Conservation (phyloP, 2,113 vertebrate species). For the Sturnus vulgaris region DNA sequence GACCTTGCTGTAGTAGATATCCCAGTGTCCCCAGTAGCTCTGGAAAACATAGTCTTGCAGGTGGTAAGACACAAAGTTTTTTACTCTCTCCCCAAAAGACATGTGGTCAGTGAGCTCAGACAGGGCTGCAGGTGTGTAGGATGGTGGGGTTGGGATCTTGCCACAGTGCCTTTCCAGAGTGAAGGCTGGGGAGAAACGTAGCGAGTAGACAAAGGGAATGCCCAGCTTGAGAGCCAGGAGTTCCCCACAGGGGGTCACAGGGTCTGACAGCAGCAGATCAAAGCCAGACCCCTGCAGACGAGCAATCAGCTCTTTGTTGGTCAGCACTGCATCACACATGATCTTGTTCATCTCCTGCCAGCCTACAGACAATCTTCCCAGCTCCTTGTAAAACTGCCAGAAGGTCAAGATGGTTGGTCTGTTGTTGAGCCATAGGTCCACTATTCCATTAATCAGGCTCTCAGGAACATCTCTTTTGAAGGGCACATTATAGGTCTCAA, state of each 20-base stretch:
- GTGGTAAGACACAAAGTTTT: conserved; percentile 69
- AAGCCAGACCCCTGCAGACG: conserved; percentile 57
- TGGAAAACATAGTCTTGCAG: conserved; percentile 72
- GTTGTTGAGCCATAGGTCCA: conserved; percentile 70
- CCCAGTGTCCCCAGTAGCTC: conserved; percentile 71
- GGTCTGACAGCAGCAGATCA: conserved; percentile 71
- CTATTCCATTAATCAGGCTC: background rate
- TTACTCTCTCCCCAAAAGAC: conserved; percentile 72
- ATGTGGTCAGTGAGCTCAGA: conserved; percentile 75
- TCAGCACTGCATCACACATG: conserved; percentile 63
- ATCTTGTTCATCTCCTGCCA: conserved; percentile 43
- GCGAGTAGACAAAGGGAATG: conserved; percentile 69
- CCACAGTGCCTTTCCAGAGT: conserved; percentile 73
- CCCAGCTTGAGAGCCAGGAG: conserved; percentile 71
- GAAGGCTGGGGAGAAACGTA: conserved; percentile 73
- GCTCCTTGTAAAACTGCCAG: conserved; percentile 66
- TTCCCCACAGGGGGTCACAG: conserved; percentile 68
- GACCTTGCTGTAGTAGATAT: conserved; percentile 69
- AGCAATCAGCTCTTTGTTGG: conserved; percentile 61
- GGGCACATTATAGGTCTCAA: conserved; percentile 65
- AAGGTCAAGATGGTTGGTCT: conserved; percentile 63
- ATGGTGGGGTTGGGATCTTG: conserved; percentile 69
- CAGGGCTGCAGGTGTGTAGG: conserved; percentile 64
- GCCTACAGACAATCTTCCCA: conserved; percentile 33
- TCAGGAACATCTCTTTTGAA: conserved; percentile 8